These are phyloP conservation scores for Dendroctonus valens DNA, from an alignment of 1,140 invertebrate genomes.

Conservation along the genomic window DNA sequence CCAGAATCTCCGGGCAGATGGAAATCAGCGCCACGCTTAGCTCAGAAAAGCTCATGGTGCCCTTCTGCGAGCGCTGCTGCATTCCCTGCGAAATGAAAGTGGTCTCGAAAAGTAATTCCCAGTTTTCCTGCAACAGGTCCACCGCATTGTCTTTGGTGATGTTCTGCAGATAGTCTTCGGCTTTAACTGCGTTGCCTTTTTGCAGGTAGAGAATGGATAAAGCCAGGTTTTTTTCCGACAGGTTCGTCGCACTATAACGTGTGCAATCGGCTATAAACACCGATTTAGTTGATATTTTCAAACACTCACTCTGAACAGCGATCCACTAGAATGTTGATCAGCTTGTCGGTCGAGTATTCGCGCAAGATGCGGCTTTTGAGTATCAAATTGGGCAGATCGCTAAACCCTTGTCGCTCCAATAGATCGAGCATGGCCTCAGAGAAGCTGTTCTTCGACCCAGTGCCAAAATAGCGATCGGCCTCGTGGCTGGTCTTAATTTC, in stretches of 20 bases:
- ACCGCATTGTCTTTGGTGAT: conserved; percentile 49
- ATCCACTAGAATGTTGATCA: conserved; percentile 53
- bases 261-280: neutral
- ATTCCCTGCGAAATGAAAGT: conserved; percentile 43
- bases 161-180: conserved; percentile 51
- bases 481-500: conserved; percentile 52
- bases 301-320: conserved; percentile 37
- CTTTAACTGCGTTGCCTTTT: conserved; percentile 54
- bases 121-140: conserved; percentile 51
- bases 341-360: conserved; percentile 60
- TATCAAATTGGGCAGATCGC: conserved; percentile 56
- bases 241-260: conserved; percentile 17
- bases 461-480: conserved; percentile 49
- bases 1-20: conserved; percentile 52
- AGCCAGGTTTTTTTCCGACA: conserved; percentile 50
- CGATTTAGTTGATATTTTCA: neutral
- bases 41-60: conserved; percentile 56
- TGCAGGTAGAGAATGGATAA: conserved; percentile 57
- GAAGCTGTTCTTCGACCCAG: conserved; percentile 53
- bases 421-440: conserved; percentile 53
- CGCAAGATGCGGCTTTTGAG: conserved; percentile 56
- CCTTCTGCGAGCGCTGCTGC: conserved; percentile 37
- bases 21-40: conserved; percentile 56
- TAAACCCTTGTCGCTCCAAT: conserved; percentile 50
- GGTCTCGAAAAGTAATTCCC: conserved; percentile 57